Evolutionary conservation across 1,140 invertebrate species (phyloP).

Genomic region (Schlechtendalia chinensis): DNA sequence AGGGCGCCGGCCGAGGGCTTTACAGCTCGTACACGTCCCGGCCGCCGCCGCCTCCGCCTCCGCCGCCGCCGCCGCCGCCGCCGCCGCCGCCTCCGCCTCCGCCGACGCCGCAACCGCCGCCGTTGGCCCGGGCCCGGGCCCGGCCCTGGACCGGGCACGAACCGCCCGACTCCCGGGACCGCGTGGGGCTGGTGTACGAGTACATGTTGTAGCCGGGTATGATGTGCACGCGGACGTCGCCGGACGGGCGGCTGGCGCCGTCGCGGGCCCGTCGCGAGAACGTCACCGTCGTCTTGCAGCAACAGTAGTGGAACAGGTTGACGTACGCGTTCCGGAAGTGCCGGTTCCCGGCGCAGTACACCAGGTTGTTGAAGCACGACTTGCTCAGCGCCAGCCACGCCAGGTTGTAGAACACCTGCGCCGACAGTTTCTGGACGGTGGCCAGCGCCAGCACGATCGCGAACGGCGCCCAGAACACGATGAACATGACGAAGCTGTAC

Average conservation of each 20-base stretch:
- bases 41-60: neutral
- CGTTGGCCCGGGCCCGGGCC: conserved; percentile 51
- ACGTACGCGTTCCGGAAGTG: conserved; percentile 74
- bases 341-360: conserved; percentile 67
- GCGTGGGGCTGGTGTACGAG: conserved; percentile 64
- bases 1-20: neutral
- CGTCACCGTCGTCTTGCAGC: conserved; percentile 75
- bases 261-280: conserved; percentile 65
- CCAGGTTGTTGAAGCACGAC: conserved; percentile 66
- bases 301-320: conserved; percentile 79
- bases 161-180: conserved; percentile 51
- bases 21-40: conserved; percentile 51
- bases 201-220: conserved; percentile 73
- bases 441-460: conserved; percentile 61
- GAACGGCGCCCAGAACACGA: conserved; percentile 70
- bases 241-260: conserved; percentile 60
- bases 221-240: conserved; percentile 74
- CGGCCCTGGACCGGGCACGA: conserved; percentile 35
- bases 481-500: conserved; percentile 65
- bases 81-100: conserved; percentile 16
- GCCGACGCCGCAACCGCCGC: conserved; percentile 3
- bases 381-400: conserved; percentile 70
- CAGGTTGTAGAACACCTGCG: conserved; percentile 63
- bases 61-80: conserved; percentile 20
- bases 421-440: conserved; percentile 58